These are phyloP conservation scores for Diorhabda carinulata DNA, from an alignment of 1,140 invertebrate genomes.

Conservation along the genomic window DNA sequence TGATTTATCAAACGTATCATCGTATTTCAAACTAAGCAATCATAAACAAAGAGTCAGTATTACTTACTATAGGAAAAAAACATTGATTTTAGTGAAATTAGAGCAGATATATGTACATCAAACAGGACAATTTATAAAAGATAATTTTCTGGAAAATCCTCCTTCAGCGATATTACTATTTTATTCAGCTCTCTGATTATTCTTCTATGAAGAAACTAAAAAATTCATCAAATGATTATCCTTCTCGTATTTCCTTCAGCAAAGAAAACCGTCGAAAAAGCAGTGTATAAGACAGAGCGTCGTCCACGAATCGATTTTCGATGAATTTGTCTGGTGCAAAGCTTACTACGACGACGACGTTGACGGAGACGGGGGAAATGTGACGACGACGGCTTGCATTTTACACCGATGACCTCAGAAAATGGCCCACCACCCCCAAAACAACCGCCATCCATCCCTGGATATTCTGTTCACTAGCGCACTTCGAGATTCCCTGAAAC, in stretches of 20 bases:
- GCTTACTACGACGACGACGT: conserved; percentile 2
- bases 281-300: conserved; percentile 13
- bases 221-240: background rate
- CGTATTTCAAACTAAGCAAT: too few relatives aligned
- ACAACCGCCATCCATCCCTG: background rate
- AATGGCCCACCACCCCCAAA: conserved; percentile 1
- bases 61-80: too few relatives aligned
- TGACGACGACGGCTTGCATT: conserved; percentile 17
- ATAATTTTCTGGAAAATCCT: too few relatives aligned
- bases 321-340: conserved; percentile 19
- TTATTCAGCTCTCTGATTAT: too few relatives aligned
- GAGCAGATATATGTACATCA: too few relatives aligned
- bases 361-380: conserved; percentile 1
- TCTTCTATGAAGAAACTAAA: background rate
- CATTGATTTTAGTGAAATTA: too few relatives aligned
- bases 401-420: conserved; percentile 18
- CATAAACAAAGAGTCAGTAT: too few relatives aligned
- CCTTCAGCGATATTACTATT: too few relatives aligned
- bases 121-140: too few relatives aligned
- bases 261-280: conserved; percentile 6
- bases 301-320: conserved; percentile 19
- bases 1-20: too few relatives aligned
- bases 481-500: background rate
- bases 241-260: background rate
- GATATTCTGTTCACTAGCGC: conserved; percentile 1